Evolutionary conservation across 2,113 vertebrate species (phyloP), one percentile per base, ranked within the genome.

Genomic region (Canis aureus): DNA sequence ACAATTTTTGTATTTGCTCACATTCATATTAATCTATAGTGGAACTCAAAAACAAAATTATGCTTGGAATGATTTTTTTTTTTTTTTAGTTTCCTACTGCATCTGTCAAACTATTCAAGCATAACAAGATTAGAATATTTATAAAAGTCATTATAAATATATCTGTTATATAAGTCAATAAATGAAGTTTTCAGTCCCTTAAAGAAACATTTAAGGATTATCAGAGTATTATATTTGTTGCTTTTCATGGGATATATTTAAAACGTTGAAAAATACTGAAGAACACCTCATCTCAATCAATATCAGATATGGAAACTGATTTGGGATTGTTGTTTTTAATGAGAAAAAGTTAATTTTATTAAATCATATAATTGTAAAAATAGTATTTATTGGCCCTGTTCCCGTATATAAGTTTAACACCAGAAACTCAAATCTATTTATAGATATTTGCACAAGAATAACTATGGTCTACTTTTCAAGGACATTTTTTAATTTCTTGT

Each of bases 81-180:
- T 0, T 27, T 9, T 6, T 49, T 51, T 16, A 51, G 27, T 55
- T 15, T 69, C 62, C 73, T 62, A 1, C 8, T 87, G 59, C 89
- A 86, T 35, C 15, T 92, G 29, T 69, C 83, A 95, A 79, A 74
- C 1, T 62, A 64, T 3, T 2, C 57, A 78, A 81, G 19, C n/a
- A 85, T 93, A 97, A 91, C 88, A 59, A 35, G 89, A 97, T 93
- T 93, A 95, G 11, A 64, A 64, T 25, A 69, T 82, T 1, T 32
- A 86, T 67, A 76, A 43, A 89, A 86, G 66, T 93, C 8, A 87
- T 73, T 15, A 64, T 64, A 17, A 93, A 1, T 0, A 2, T 90
- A 13, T 25, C 22, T 85, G 29, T 7, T 96, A 91, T 10, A 95
- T 60, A 89, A 78, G 55, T 23, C 83, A 76, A 90, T 71, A 91